Conservation (phyloP, 35 echinoderm and acorn worm species). For the Heliocidaris tuberculata region DNA sequence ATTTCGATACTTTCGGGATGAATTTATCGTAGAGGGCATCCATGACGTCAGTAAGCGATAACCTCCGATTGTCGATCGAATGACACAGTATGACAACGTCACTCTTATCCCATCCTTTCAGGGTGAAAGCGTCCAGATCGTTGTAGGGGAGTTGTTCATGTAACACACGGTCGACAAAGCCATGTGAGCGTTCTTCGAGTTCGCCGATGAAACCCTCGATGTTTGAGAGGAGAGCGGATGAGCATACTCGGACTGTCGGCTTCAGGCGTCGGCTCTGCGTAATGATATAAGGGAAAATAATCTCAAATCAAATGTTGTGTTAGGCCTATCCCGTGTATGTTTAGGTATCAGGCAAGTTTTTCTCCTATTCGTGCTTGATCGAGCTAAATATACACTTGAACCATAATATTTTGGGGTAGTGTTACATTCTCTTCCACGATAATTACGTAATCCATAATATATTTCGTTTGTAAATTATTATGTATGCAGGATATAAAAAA, state of each 20-base stretch:
- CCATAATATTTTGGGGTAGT: too few relatives aligned
- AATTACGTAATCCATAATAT: too few relatives aligned
- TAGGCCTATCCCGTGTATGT: too few relatives aligned
- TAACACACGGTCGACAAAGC: not conserved
- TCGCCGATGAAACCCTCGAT: not conserved
- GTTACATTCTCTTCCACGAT: too few relatives aligned
- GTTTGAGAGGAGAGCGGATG: not conserved
- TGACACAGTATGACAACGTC: not conserved
- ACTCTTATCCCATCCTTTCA: not conserved
- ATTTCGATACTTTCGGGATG: not conserved
- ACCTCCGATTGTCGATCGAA: not conserved
- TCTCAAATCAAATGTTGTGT: too few relatives aligned
- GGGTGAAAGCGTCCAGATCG: not conserved
- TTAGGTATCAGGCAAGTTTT: too few relatives aligned
- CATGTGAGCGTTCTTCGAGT: not conserved
- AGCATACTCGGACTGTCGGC: not conserved
- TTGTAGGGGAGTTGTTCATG: not conserved
- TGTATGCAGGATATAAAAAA: too few relatives aligned
- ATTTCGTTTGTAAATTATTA: too few relatives aligned
- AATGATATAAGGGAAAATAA: not conserved
- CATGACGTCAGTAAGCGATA: not conserved
- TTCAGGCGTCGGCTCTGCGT: not conserved
- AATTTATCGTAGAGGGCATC: slow-evolving; percentile 20
- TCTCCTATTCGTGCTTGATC: too few relatives aligned
- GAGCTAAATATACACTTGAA: too few relatives aligned